Conservation (phyloP, 2,797 vertebrate species). For the Tarsius wallacei region DNA sequence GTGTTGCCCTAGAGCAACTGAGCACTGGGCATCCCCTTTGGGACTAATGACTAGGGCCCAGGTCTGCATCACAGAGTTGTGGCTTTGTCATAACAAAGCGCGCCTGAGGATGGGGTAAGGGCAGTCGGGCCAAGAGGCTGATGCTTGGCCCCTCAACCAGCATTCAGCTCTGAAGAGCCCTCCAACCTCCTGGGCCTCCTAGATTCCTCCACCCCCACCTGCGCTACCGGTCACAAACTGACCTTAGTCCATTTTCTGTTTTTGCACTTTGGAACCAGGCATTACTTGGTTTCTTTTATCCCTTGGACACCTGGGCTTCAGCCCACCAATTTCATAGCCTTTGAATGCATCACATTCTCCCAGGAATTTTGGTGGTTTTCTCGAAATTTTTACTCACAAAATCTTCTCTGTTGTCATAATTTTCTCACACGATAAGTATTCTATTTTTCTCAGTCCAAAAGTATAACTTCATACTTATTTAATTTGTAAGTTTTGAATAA, state of each 20-base stretch:
- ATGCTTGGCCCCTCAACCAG: neutral
- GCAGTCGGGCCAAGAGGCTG: neutral
- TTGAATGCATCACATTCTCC: neutral
- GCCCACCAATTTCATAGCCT: neutral
- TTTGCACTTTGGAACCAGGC: neutral
- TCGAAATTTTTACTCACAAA: neutral
- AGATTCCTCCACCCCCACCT: neutral
- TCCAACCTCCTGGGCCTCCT: neutral
- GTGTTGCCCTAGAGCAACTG: neutral
- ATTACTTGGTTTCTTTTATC: neutral
- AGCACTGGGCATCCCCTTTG: neutral
- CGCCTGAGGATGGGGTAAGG: neutral
- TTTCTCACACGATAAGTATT: neutral
- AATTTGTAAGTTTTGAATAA: neutral
- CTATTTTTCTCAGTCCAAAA: neutral
- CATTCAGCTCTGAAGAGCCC: neutral
- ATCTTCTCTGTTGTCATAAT: neutral
- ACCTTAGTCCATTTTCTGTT: neutral
- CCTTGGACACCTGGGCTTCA: neutral
- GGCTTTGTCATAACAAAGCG: constrained; percentile 3
- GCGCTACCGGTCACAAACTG: neutral
- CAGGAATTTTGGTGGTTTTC: neutral
- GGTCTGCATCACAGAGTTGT: neutral
- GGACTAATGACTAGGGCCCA: neutral
- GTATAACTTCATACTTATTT: neutral